Evolutionary conservation across 2,888 invertebrate species (phyloP), one percentile per base, ranked within the genome.

Genomic region (Cephus pulcher): DNA sequence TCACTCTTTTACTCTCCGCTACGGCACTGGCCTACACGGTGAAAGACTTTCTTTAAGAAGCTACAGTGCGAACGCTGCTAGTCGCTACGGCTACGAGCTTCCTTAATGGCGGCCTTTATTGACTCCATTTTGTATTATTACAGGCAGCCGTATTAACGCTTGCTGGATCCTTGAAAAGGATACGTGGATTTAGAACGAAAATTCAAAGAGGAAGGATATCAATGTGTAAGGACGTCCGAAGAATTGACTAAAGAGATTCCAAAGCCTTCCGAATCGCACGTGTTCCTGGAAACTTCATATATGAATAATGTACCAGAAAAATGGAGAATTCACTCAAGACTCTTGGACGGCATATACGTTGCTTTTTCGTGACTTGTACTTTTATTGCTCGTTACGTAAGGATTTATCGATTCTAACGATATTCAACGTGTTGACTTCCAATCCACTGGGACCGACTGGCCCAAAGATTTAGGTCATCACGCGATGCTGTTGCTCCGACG

Each of bases 41-140:
- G 91, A 91, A 91, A 91, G 91, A 91, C 91, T 91, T 91, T 91
- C 91, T 91, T 91, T 88, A 85, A 88, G 86, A 79, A 73, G 69
- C 78, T 78, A 78, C 75, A 78, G 75, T 80, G 77, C 69, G 74
- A 73, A 76, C 76, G 34, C 71, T 68, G 75, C 76, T 75, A 68
- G 74, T 71, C 15, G 15, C 40, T 9, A 6, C 56, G 23, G 23
- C 56, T 23, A 23, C 0, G 23, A 56, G 56, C 56, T 56, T 56
- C 56, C 56, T 56, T 56, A 15, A 56, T 56, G 56, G 56, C 56
- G 23, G 56, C 56, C 56, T 23, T 23, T 23, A 56, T 56, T 6
- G 23, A 56, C 56, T 56, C 56, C 56, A 56, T 56, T 56, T 56
- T 56, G 23, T 56, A 56, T 23, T 9, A 9, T 56, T 56, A 0